These are phyloP conservation scores for Ahaetulla prasina DNA, from an alignment of 2,113 vertebrate genomes.

Conservation along the genomic window DNA sequence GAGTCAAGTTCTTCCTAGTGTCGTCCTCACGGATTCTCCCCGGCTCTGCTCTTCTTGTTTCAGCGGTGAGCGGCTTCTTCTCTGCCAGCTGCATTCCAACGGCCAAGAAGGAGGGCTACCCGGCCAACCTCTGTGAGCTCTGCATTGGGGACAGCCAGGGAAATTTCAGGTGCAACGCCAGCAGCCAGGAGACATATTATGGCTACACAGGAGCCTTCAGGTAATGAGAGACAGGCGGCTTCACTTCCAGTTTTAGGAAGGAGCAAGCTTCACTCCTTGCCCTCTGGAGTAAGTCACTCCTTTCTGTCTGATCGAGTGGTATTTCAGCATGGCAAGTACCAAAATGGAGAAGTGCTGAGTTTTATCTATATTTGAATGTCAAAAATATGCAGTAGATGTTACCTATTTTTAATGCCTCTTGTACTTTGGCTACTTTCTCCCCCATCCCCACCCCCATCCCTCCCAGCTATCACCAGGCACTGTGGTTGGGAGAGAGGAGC, in stretches of 20 bases:
- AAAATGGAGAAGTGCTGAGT: not conserved
- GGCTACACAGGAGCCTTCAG: slow-evolving; percentile 89
- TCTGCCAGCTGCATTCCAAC: slow-evolving; percentile 86
- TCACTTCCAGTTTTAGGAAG: not conserved
- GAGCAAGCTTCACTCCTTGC: not conserved
- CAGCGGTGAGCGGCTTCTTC: slow-evolving; percentile 87
- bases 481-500: not conserved
- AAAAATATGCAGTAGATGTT: not conserved
- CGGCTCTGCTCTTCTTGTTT: not conserved
- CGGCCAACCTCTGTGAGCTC: slow-evolving; percentile 76
- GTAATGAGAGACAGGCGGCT: slow-evolving; percentile 54
- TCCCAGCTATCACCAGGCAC: not conserved
- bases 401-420: not conserved
- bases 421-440: not conserved
- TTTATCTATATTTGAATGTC: not conserved
- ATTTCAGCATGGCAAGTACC: not conserved
- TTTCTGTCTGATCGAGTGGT: not conserved
- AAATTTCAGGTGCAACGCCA: slow-evolving; percentile 76
- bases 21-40: not conserved
- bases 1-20: not conserved
- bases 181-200: slow-evolving; percentile 80
- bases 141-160: slow-evolving; percentile 80
- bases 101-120: slow-evolving; percentile 72
- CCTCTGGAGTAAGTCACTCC: no score
- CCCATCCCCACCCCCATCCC: not conserved